phyloP scores from a whole-genome alignment of 2,888 invertebrate genomes.

The Aplocera efformata region DNA sequence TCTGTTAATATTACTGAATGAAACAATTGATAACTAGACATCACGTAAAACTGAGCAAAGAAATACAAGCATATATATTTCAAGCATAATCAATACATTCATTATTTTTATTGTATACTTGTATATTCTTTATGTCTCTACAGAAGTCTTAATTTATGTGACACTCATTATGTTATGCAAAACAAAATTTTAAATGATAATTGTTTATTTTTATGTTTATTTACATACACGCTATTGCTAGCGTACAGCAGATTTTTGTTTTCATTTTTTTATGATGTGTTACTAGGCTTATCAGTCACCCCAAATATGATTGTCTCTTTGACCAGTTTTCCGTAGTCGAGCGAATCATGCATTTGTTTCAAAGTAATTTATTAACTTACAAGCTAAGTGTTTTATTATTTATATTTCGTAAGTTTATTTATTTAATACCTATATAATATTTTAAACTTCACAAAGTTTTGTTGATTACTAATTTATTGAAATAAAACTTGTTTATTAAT shows the following conservation, averaged over 20 bases:
- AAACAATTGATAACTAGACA: conserved; percentile 27
- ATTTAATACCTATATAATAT: conserved; percentile 58
- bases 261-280: too few species aligned
- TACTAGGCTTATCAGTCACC: too few species aligned
- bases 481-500: conserved; percentile 80
- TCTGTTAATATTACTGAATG: conserved; percentile 27
- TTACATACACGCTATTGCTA: too few species aligned
- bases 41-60: conserved; percentile 34
- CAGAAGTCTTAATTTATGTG: too few species aligned
- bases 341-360: conserved; percentile 21
- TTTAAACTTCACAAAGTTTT: conserved; percentile 58
- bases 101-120: too few species aligned
- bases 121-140: too few species aligned
- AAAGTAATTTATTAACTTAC: conserved; percentile 20
- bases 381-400: conserved; percentile 10
- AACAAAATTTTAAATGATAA: too few species aligned
- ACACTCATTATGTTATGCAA: too few species aligned
- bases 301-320: too few species aligned
- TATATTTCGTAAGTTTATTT: conserved; percentile 35
- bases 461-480: conserved; percentile 66
- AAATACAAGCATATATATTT: not conserved
- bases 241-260: too few species aligned
- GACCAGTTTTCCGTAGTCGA: too few species aligned
- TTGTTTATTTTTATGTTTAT: too few species aligned
- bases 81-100: not conserved